Evolutionary conservation across 2,888 invertebrate species (phyloP), one percentile per base, ranked within the genome.

Genomic region (Syrphus vitripennis): DNA sequence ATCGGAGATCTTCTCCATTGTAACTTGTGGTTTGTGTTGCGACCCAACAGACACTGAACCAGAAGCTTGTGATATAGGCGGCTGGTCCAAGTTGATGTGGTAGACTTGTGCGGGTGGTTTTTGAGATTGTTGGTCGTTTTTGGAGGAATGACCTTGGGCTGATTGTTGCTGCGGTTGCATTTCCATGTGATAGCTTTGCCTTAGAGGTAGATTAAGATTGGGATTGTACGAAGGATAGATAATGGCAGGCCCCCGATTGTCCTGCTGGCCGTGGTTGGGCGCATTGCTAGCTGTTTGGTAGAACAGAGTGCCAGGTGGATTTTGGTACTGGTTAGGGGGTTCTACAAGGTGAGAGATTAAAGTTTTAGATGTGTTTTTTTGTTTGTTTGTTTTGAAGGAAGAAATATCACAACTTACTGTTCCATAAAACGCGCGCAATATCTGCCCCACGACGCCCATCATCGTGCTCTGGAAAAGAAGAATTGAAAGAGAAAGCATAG

Each of bases 351-450:
- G 37, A 61, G 24, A 29, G 12, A 31, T 3, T 26, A 19, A 4
- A 14, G 12, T 5, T 12, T 61, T 55, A 53, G 7, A 72, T 55
- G 2, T 10, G n/a, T n/a, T n/a, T n/a, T 21, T 45, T 14, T 7
- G 2, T 12, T 29, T 1, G 16, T 1, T 14, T 3, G 4, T n/a
- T n/a, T n/a, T n/a, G n/a, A n/a, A n/a, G n/a, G n/a, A n/a, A 2
- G 3, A 26, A 42, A 1, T 7, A 12, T 0, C 14, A 0, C 4
- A 61, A 80, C 96, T 96, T 94, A 96, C 97, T 96, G 94, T 96
- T 96, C 96, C 97, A 97, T 89, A 97, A 95, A 90, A 97, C 96
- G 91, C 96, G 96, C 90, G 96, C 95, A 94, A 96, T 95, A 92
- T 96, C 96, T 91, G 95, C 95, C 91, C 95, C 95, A 94, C 96